phyloP scores from a whole-genome alignment of 2,888 invertebrate genomes.

The Herminia tarsipennalis region DNA sequence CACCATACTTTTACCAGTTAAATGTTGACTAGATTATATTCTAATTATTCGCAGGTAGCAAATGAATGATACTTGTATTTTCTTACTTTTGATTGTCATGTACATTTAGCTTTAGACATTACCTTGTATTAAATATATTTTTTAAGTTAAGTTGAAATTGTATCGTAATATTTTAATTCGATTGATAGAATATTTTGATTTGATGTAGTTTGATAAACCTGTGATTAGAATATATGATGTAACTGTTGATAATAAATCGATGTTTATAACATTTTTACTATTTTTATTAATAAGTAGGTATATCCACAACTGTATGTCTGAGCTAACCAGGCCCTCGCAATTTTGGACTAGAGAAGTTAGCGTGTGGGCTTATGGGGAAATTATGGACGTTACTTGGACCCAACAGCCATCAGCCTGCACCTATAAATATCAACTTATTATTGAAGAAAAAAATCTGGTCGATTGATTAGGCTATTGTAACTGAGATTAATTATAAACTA shows the following conservation, averaged over 20 bases:
- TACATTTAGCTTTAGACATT: conserved; percentile 30
- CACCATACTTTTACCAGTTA: conserved; percentile 21
- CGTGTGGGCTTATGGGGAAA: no score
- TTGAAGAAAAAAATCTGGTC: no score
- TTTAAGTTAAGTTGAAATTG: conserved; percentile 44
- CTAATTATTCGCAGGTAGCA: conserved; percentile 27
- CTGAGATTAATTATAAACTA: no score
- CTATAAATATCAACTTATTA: no score
- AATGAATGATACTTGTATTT: conserved; percentile 27
- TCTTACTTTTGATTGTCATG: conserved; percentile 12
- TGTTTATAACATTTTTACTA: conserved; percentile 48
- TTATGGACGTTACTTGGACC: no score
- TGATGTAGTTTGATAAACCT: conserved; percentile 67
- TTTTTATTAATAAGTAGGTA: no score
- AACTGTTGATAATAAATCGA: conserved; percentile 73
- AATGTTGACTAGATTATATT: conserved; percentile 30
- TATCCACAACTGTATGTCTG: no score
- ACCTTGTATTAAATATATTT: conserved; percentile 46
- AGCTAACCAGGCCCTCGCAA: no score
- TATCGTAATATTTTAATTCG: no score
- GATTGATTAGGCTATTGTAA: no score
- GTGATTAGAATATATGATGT: conserved; percentile 69
- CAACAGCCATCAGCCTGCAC: no score
- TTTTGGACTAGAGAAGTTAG: no score
- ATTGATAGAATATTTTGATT: conserved; percentile 54